A percentile compares a stretch with the other conserved stretches of the same genome.
phyloP scores from a whole-genome alignment of 1,140 invertebrate species.

The Diabrotica undecimpunctata region DNA sequence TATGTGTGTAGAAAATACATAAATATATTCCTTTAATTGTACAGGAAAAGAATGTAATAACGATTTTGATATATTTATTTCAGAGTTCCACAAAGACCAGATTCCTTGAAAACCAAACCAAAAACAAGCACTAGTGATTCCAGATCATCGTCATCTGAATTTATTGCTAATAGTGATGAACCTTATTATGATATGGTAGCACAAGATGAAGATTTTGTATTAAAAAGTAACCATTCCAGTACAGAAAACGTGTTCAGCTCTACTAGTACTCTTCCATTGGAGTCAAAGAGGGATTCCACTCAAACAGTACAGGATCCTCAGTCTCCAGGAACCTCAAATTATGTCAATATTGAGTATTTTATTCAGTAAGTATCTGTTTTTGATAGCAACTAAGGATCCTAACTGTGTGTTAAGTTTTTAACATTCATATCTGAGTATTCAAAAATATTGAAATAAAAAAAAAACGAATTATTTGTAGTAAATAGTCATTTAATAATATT shows the following conservation, averaged over 20 bases:
- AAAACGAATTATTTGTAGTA: no score
- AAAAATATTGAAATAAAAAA: no score
- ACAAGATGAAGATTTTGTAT: conserved; percentile 63
- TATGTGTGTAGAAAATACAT: no score
- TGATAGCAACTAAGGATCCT: neutral
- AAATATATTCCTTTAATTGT: neutral
- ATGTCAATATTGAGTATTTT: conserved; percentile 88
- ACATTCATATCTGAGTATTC: no score
- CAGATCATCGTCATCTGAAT: conserved; percentile 47
- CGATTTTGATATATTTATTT: conserved; percentile 18
- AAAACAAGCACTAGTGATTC: conserved; percentile 40
- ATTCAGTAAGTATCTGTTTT: conserved; percentile 62
- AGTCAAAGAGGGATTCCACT: conserved; percentile 43
- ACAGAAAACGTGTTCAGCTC: conserved; percentile 59
- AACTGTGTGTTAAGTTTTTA: no score
- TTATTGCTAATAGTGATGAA: conserved; percentile 58
- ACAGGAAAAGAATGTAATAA: neutral
- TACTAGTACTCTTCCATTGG: conserved; percentile 57
- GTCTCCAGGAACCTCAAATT: conserved; percentile 74
- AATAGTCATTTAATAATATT: no score
- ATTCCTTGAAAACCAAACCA: conserved; percentile 51
- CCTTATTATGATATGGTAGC: conserved; percentile 82
- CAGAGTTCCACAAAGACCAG: conserved; percentile 61
- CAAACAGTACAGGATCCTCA: conserved; percentile 58
- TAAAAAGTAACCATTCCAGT: conserved; percentile 53